phyloP scores from a whole-genome alignment of 2,797 vertebrate species.

The Meriones psammophilus region DNA sequence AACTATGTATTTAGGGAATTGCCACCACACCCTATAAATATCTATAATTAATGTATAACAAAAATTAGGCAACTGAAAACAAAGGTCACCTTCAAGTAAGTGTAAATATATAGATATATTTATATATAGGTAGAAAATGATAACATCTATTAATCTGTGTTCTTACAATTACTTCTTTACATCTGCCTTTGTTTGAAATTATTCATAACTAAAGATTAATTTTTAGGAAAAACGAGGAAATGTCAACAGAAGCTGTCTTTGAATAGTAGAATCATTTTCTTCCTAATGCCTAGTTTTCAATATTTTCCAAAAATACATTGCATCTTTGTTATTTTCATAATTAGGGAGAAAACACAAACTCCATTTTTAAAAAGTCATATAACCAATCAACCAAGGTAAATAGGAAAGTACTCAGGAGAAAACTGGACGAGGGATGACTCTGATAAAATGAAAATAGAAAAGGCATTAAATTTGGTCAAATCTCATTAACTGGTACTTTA shows the following conservation, averaged over 20 bases:
- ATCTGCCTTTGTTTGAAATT: constrained; percentile 37
- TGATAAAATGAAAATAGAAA: constrained; percentile 48
- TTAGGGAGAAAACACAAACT: constrained; percentile 39
- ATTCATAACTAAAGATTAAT: constrained; percentile 55
- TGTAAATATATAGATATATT: background rate
- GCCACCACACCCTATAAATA: too few relatives aligned
- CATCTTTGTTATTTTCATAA: constrained; percentile 48
- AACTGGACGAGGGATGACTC: background rate
- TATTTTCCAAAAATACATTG: constrained; percentile 16
- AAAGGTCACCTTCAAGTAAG: background rate
- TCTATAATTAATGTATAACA: too few relatives aligned
- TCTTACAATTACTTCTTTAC: background rate
- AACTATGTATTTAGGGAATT: background rate
- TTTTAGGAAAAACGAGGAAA: constrained; percentile 28
- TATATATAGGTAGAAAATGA: background rate
- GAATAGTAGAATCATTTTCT: background rate
- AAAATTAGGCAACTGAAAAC: background rate
- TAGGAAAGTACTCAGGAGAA: background rate
- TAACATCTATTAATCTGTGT: background rate
- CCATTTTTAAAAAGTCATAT: constrained; percentile 3
- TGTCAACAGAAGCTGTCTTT: background rate
- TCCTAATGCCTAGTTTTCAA: background rate
- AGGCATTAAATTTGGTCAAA: constrained; percentile 10
- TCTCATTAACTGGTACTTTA: constrained; percentile 14
- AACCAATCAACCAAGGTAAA: constrained; percentile 11